phyloP scores from a whole-genome alignment of 2,888 invertebrate genomes.

The Acanthosepion esculentum region DNA sequence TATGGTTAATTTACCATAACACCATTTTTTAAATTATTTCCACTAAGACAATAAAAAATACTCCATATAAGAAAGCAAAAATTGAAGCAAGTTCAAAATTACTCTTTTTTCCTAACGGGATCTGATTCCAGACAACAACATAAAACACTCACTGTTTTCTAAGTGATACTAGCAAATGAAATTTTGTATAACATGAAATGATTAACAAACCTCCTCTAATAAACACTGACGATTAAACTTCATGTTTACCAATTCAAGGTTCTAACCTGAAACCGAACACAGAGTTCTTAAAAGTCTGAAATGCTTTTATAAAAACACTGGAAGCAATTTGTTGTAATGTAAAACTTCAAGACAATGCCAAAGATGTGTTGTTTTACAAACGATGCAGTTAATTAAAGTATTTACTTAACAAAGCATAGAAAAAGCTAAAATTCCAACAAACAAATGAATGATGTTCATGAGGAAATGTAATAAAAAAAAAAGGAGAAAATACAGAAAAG shows the following conservation, averaged over 20 bases:
- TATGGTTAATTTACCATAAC: too few relatives aligned
- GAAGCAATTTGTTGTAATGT: neutral
- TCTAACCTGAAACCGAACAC: neutral
- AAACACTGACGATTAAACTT: neutral
- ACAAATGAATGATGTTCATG: neutral
- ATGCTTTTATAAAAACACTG: neutral
- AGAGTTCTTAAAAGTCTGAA: neutral
- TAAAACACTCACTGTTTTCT: neutral
- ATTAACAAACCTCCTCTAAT: neutral
- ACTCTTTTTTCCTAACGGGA: too few relatives aligned
- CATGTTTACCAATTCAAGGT: neutral
- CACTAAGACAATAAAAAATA: too few relatives aligned
- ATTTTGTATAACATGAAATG: neutral
- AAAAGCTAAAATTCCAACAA: neutral
- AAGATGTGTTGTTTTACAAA: neutral
- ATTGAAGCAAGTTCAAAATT: too few relatives aligned
- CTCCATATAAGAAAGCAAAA: too few relatives aligned
- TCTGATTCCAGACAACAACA: too few relatives aligned
- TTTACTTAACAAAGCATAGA: neutral
- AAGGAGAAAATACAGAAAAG: neutral
- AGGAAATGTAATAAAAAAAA: neutral
- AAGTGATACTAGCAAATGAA: neutral
- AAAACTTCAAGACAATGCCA: neutral
- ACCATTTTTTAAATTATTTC: too few relatives aligned
- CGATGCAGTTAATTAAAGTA: slow-evolving; percentile 33